Base-by-base conservation (phyloP, 1,140 invertebrate genomes). In the Cyclargus thomasi region DNA sequence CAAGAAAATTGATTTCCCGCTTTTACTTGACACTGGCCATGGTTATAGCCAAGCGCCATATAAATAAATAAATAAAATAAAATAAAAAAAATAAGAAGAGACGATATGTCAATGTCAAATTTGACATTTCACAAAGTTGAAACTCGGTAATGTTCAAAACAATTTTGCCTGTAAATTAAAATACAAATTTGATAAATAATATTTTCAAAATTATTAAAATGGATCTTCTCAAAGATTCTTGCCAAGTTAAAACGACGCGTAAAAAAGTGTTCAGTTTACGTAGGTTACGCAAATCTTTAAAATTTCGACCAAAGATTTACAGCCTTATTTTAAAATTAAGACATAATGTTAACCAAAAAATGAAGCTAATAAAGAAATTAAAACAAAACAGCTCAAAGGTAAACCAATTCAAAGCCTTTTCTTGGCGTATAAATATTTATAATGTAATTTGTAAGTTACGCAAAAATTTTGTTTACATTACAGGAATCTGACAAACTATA, bases 261-360 rank as follows among this genome's bases (percentile, higher is more conserved):
- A 59, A 59, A 59, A 59, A 59, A 59, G 20, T 59, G 11, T 59
- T 20, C 8, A 59, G 18, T 17, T 11, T 59, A 59, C 55, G 55
- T 20, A 80, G 55, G 55, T 73, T 90, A n/a, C 75, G 80, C 1
- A 22, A 84, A 39, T 86, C 83, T 23, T 69, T 89, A 17, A 90
- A 85, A 70, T 83, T 82, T 64, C 78, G 85, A 39, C 86, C 87
- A 53, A 73, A 91, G 68, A 79, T 91, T 63, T 64, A 85, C 1
- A 82, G 82, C 69, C 73, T 89, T 53, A 78, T 91, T 69, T 64
- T 90, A 8, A 90, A 83, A 77, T 81, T 91, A 79, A 78, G 81
- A 64, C 74, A 76, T 1, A 76, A 75, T 67, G 77, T 90, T n/a
- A 70, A 55, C 47, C 80, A 76, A 57, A 90, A 84, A 73, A 87